A percentile compares a stretch with the other conserved stretches of the same genome.
phyloP scores from a whole-genome alignment of 2,888 invertebrate genomes.

The Leptopterna dolabrata region DNA sequence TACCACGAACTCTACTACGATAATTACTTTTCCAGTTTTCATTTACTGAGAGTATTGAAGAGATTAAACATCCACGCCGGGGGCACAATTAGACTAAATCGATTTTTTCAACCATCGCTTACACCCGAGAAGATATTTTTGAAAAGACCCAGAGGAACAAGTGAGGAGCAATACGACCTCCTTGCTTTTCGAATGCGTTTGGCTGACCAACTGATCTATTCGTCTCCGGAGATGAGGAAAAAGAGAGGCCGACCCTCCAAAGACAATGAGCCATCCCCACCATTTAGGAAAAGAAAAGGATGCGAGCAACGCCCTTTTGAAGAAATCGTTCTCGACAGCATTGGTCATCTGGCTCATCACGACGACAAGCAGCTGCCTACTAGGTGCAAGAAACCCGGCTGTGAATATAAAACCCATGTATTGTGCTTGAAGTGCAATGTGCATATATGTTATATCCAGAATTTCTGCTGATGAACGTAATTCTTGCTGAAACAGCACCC shows the following conservation, averaged over 20 bases:
- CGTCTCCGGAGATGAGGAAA: not conserved
- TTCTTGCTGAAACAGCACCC: too few relatives aligned
- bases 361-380: not conserved
- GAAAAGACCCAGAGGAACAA: constrained; percentile 51
- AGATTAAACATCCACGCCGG: constrained; percentile 51
- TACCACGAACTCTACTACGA: constrained; percentile 55
- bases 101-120: constrained; percentile 53
- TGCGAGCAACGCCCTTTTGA: not conserved
- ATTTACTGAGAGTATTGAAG: constrained; percentile 54
- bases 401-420: not conserved
- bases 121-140: constrained; percentile 55
- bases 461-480: too few relatives aligned
- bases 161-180: constrained; percentile 53
- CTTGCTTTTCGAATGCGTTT: constrained; percentile 39
- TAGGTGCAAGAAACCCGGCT: not conserved
- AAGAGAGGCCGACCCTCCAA: not conserved
- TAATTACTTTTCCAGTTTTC: constrained; percentile 60
- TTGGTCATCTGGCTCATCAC: not conserved
- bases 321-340: not conserved
- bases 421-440: constrained; percentile 24
- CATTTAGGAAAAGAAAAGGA: not conserved
- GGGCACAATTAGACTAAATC: constrained; percentile 54
- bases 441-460: too few relatives aligned
- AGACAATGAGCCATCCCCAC: not conserved
- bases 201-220: not conserved